Percentiles rank a stretch among this genome's conserved stretches.
These are phyloP conservation scores for Pteronura brasiliensis DNA, from an alignment of 2,113 vertebrate species.

Conservation along the genomic window DNA sequence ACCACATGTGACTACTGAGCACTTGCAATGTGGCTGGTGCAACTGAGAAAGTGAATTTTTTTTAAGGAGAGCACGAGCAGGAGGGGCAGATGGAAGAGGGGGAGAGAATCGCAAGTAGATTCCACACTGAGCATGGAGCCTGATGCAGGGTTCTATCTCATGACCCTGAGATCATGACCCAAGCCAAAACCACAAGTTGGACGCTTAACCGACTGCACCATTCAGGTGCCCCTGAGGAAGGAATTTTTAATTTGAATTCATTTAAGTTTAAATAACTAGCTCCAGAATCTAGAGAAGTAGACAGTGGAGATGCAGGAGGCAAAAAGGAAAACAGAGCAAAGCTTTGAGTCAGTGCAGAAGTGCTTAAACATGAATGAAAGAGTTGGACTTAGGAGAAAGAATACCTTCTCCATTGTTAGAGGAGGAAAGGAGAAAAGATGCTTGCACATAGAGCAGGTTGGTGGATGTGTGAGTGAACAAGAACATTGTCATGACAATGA, in stretches of 20 bases:
- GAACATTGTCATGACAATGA: neutral
- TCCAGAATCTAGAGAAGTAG: neutral
- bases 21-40: neutral
- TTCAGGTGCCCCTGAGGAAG: neutral
- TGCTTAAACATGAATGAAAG: neutral
- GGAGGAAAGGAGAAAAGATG: neutral
- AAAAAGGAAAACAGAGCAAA: neutral
- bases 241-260: neutral
- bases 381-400: neutral
- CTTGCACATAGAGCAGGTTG: neutral
- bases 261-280: neutral
- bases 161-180: neutral
- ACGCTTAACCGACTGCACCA: neutral
- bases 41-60: neutral
- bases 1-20: neutral
- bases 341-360: neutral
- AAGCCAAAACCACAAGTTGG: neutral
- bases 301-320: too few relatives aligned
- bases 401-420: neutral
- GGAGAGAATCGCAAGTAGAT: neutral
- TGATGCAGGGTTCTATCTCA: neutral
- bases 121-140: neutral
- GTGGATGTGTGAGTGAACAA: neutral
- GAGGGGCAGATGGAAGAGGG: neutral
- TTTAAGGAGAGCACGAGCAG: neutral